Conservation (phyloP, 2,888 invertebrate genomes). For the Lissonota sp. region DNA sequence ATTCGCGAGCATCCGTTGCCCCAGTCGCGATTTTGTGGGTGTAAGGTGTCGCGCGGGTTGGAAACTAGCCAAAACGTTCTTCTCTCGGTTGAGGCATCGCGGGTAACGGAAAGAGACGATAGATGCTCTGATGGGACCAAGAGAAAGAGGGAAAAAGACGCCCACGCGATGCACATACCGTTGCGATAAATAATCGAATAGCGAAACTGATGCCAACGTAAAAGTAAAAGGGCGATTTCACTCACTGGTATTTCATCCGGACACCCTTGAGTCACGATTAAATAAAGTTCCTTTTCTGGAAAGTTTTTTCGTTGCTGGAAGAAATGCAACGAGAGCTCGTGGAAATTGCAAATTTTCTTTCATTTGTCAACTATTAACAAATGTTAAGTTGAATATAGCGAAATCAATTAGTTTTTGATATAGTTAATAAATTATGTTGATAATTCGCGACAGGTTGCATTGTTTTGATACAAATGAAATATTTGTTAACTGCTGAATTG, state of each 20-base stretch:
- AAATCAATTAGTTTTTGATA: no score
- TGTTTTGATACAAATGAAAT: no score
- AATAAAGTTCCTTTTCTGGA: neutral
- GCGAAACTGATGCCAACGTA: slow-evolving; percentile 55
- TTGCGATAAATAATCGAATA: slow-evolving; percentile 83
- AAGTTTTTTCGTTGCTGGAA: neutral
- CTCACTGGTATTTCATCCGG: neutral
- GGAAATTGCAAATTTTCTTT: no score
- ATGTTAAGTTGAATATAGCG: no score
- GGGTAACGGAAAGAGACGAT: slow-evolving; percentile 53
- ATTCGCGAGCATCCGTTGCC: slow-evolving; percentile 67
- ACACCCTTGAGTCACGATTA: no score
- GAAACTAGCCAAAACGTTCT: slow-evolving; percentile 76
- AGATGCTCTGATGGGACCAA: no score
- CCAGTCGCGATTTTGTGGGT: slow-evolving; percentile 76
- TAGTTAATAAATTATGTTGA: no score
- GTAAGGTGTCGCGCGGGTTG: slow-evolving; percentile 81
- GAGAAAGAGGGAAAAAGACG: slow-evolving; percentile 59
- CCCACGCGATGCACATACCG: slow-evolving; percentile 82
- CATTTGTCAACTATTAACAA: no score
- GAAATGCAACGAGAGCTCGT: neutral
- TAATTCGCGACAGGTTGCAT: no score
- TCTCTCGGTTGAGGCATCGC: slow-evolving; percentile 57
- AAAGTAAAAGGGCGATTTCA: slow-evolving; percentile 5
- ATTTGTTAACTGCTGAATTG: no score